Percentiles rank a stretch among this genome's conserved stretches.
Conservation (phyloP, 2,888 invertebrate species). For the Cataglyphis altisquamis region DNA sequence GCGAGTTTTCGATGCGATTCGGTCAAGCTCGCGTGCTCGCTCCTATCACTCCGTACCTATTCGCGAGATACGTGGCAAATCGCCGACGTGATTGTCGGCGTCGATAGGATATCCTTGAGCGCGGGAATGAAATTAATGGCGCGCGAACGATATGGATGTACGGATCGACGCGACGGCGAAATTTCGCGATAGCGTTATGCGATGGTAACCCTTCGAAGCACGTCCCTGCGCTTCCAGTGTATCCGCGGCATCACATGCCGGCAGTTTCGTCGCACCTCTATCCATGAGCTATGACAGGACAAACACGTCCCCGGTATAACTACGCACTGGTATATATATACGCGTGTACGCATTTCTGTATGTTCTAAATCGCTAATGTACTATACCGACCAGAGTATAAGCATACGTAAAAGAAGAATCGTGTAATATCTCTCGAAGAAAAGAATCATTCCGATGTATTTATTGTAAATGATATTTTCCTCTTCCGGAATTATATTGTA, state of each 20-base stretch:
- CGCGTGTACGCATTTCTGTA: constrained; percentile 23
- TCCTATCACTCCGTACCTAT: background rate
- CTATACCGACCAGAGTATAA: background rate
- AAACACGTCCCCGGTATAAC: background rate
- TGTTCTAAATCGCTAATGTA: background rate
- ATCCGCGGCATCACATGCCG: constrained; percentile 75
- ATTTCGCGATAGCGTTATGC: constrained; percentile 76
- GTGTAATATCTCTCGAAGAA: background rate
- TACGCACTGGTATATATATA: constrained; percentile 19
- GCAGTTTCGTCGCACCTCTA: constrained; percentile 75
- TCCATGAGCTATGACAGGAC: constrained; percentile 49
- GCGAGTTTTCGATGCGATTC: constrained; percentile 30
- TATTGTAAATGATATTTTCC: background rate
- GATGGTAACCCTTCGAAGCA: constrained; percentile 73
- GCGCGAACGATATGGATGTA: constrained; percentile 72
- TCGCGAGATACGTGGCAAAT: constrained; percentile 72
- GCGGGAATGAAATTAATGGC: constrained; percentile 77
- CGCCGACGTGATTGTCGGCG: constrained; percentile 74
- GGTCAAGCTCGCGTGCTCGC: background rate
- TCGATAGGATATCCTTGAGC: constrained; percentile 75
- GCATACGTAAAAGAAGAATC: background rate
- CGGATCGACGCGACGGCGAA: constrained; percentile 65
- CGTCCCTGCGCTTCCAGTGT: constrained; percentile 70
- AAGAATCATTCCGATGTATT: background rate
- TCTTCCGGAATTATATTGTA: background rate